Base-by-base conservation (phyloP, 2,888 invertebrate genomes). In the Diaprepes abbreviatus region DNA sequence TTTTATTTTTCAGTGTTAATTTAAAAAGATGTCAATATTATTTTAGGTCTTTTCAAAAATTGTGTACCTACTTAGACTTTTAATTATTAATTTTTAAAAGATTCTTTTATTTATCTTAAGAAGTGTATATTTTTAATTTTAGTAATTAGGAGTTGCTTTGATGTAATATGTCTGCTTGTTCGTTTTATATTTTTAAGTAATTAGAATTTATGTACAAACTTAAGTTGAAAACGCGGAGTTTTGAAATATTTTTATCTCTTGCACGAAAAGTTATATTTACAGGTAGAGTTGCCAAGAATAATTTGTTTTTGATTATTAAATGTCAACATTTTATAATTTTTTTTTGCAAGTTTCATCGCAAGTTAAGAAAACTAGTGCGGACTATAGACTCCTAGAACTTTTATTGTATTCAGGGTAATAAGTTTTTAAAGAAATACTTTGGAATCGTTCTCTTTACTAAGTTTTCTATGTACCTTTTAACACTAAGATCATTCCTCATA, bases 21-120 rank as follows among this genome's bases (percentile, higher is more conserved):
- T 59, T 59, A 59, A 59, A 59, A 59, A 59, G 40, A 59, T 59
- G 59, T 59, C 59, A 59, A 59, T 59, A 59, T 59, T 59, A 38
- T 59, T 59, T 59, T 33, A 59, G 59, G 43, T 43, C 59, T 59
- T 59, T 38, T 59, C 17, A 58, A 59, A n/a, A 59, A 45, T 12
- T 59, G 43, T 43, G 45, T 59, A 43, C 59, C 59, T 28, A 50
- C 48, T 50, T 50, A 50, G 28, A 50, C 28, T 50, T 50, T 28
- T 50, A 28, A 50, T 50, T 50, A 50, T 50, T 50, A 50, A 50
- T 50, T 50, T 50, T 50, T 16, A 28, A 50, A 50, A 28, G 48
- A 50, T 28, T 28, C 28, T 14, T 50, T 50, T 50, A 50, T 50
- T 50, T 28, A 50, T 28, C 24, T 16, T 6, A 14, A 28, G 28